Conservation (phyloP, 2,888 invertebrate species). For the Rhogogaster chlorosoma region DNA sequence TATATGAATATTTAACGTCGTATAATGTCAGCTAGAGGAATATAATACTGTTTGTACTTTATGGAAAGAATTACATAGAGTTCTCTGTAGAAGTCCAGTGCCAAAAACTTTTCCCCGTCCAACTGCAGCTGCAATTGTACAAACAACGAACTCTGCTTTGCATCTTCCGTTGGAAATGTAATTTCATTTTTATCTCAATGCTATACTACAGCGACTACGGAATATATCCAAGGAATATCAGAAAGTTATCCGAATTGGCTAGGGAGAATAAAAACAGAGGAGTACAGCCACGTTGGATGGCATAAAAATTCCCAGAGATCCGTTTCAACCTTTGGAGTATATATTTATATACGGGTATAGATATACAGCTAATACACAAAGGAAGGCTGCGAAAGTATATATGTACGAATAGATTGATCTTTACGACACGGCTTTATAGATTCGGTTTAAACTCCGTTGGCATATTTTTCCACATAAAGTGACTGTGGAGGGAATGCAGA, state of each 20-base stretch:
- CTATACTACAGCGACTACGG: not conserved
- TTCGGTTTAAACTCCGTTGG: conserved; percentile 35
- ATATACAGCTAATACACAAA: not conserved
- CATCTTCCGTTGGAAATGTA: conserved; percentile 37
- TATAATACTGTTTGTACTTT: not conserved
- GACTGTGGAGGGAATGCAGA: not conserved
- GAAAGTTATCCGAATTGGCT: conserved; percentile 44
- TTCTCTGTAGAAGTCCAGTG: not conserved
- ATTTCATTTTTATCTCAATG: conserved; percentile 45
- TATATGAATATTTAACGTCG: not conserved
- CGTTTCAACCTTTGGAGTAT: not conserved
- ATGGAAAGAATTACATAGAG: not conserved
- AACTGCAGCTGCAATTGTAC: not conserved
- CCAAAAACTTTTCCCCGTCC: conserved; percentile 36
- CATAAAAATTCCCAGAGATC: conserved; percentile 28
- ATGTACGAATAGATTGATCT: conserved; percentile 35
- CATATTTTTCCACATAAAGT: conserved; percentile 35
- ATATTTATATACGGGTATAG: not conserved
- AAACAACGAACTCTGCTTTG: conserved; percentile 45
- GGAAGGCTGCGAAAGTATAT: not conserved
- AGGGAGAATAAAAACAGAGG: conserved; percentile 18
- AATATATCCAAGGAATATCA: conserved; percentile 30
- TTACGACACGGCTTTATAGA: conserved; percentile 38
- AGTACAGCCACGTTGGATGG: conserved; percentile 10
- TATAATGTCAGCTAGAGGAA: not conserved